Conservation (phyloP, 1,140 invertebrate species). For the Ceratitis capitata region DNA sequence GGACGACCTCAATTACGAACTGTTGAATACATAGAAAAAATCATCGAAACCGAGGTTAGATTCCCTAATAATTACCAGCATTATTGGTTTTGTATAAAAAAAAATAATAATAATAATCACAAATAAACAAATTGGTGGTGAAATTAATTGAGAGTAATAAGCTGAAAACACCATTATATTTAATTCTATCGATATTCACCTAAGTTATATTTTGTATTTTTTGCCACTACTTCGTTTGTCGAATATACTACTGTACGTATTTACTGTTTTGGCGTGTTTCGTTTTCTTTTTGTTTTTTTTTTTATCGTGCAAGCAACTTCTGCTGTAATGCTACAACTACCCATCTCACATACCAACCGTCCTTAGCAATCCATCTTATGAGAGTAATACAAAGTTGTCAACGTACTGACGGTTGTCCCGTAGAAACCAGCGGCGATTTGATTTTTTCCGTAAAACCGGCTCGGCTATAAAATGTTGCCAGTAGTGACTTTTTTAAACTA, state of each 20-base stretch:
- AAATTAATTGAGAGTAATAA: neutral
- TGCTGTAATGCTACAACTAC: too few species aligned
- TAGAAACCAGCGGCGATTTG: too few species aligned
- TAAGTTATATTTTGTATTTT: neutral
- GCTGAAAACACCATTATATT: conserved; percentile 11
- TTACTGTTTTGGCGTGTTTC: neutral
- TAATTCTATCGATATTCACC: neutral
- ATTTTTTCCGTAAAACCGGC: too few species aligned
- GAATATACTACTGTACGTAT: neutral
- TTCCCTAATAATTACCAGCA: conserved; percentile 12
- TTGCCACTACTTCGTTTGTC: conserved; percentile 6
- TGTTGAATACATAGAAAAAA: conserved; percentile 92
- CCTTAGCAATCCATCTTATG: too few species aligned
- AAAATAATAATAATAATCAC: too few species aligned
- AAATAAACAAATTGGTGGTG: conserved; percentile 37
- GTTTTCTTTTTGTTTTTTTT: neutral
- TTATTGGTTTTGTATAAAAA: neutral
- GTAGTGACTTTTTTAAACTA: too few species aligned
- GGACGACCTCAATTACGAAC: conserved; percentile 87
- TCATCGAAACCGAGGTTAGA: conserved; percentile 94
- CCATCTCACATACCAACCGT: too few species aligned
- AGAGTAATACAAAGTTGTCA: too few species aligned
- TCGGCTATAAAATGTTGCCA: too few species aligned
- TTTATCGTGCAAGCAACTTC: neutral
- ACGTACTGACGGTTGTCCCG: too few species aligned